Evolutionary conservation across 2,797 vertebrate genomes (phyloP).

Genomic region (Rhinoraja longicauda): DNA sequence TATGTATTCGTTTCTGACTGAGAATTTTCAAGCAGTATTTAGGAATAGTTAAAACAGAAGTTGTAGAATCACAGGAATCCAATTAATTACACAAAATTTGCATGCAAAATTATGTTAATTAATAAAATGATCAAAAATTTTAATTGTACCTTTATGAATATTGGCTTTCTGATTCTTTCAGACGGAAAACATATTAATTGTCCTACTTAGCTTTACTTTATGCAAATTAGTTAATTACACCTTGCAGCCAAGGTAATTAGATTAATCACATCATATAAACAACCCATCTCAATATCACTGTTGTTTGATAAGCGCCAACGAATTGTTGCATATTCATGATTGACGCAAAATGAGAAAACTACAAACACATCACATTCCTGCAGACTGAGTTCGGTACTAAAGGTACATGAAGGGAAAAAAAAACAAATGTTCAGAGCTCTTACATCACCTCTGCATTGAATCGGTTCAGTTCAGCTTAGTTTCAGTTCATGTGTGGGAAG

Average conservation of each 20-base stretch:
- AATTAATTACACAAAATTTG: constrained; percentile 10
- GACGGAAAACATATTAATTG: constrained; percentile 16
- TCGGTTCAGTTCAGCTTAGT: too few species aligned
- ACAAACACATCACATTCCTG: neutral
- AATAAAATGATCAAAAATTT: constrained; percentile 5
- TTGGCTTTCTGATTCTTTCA: neutral
- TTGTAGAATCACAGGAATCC: neutral
- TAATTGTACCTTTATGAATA: constrained; percentile 6
- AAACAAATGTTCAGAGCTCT: neutral
- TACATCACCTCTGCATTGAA: neutral
- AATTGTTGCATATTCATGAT: constrained; percentile 31
- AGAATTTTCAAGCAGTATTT: neutral
- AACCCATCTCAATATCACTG: constrained; percentile 6
- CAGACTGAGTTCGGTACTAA: neutral
- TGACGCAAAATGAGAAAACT: neutral
- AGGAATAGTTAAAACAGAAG: neutral
- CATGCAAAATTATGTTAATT: constrained; percentile 28
- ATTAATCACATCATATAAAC: constrained; percentile 31
- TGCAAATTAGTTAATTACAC: constrained; percentile 32
- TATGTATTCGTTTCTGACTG: neutral
- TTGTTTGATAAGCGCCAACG: constrained; percentile 16
- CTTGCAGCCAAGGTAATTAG: constrained; percentile 9
- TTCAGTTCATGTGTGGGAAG: too few species aligned
- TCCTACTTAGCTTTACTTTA: constrained; percentile 18
- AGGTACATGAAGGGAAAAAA: too few species aligned